Evolutionary conservation across 2,888 invertebrate species (phyloP), one percentile per base, ranked within the genome.

Genomic region (Drosophila suboccidentalis): DNA sequence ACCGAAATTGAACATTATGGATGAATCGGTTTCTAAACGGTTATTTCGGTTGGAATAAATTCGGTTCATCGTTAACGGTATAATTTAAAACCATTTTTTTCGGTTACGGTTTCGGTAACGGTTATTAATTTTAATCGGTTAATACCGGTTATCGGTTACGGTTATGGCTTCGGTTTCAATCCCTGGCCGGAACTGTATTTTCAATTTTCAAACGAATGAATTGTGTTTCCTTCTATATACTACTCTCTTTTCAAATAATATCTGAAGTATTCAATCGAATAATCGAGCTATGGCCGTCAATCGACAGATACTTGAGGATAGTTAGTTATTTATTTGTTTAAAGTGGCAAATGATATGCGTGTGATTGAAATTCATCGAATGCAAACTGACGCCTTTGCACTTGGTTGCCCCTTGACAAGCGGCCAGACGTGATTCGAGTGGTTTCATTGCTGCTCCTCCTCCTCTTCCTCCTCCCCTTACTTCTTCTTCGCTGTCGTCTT

Each of bases 311-410:
- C 62, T 59, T 41, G 11, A 36, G 62, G 49, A 67, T 46, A 51
- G 61, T 55, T 50, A 61, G 58, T 53, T 65, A 59, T 67, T 64
- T 68, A 63, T 68, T 71, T 29, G 57, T 55, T 62, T 74, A 22
- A 66, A 81, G 63, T 80, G 76, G 74, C 87, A 78, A 85, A 75
- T 74, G 84, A 85, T 89, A 85, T 81, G 89, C 85, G 85, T 85
- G 87, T 81, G 84, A 85, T 87, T 78, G 89, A 80, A 83, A 83
- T 88, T 75, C 82, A 74, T 74, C 71, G 74, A 78, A 88, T 86
- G 84, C 84, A 83, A 88, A 59, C 73, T 83, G 89, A 84, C 81
- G 89, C 87, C 87, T 86, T 88, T 83, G 78, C 84, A 88, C 84
- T 83, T 78, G 71, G 80, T 64, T 87, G 71, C 41, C 58, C 80